Evolutionary conservation across 2,888 invertebrate genomes (phyloP).

Genomic region (Ophion ventricosus): DNA sequence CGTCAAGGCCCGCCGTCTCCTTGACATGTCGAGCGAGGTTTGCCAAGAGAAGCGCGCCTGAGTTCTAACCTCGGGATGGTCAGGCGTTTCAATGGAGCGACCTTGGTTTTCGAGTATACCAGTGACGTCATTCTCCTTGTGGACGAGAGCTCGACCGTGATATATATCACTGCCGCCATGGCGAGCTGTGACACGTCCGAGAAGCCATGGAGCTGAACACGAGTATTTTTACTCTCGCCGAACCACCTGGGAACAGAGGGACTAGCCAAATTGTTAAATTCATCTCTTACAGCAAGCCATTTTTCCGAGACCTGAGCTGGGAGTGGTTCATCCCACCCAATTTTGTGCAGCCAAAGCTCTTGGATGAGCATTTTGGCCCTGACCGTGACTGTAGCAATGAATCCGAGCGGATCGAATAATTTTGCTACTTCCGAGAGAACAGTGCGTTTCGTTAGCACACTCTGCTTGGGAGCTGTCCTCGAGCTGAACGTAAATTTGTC

Average conservation of each 20-base stretch:
- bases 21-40: conserved; percentile 46
- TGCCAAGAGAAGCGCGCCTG: conserved; percentile 63
- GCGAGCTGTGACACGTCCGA: conserved; percentile 67
- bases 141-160: conserved; percentile 25
- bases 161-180: conserved; percentile 67
- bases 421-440: not conserved
- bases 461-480: conserved; percentile 73
- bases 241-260: conserved; percentile 53
- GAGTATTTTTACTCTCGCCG: not conserved
- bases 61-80: conserved; percentile 71
- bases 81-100: conserved; percentile 64
- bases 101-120: conserved; percentile 62
- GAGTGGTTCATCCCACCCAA: not conserved
- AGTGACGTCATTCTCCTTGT: conserved; percentile 11
- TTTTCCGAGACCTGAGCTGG: conserved; percentile 9
- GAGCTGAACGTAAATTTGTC: too few species aligned
- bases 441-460: conserved; percentile 70
- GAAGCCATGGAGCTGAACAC: conserved; percentile 66
- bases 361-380: conserved; percentile 52
- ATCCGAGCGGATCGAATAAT: conserved; percentile 48
- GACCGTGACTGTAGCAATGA: conserved; percentile 36
- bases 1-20: not conserved
- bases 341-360: conserved; percentile 38
- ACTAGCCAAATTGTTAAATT: not conserved
- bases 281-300: conserved; percentile 14